Evolutionary conservation across 2,113 vertebrate genomes (phyloP).

Genomic region (Cavia aperea): DNA sequence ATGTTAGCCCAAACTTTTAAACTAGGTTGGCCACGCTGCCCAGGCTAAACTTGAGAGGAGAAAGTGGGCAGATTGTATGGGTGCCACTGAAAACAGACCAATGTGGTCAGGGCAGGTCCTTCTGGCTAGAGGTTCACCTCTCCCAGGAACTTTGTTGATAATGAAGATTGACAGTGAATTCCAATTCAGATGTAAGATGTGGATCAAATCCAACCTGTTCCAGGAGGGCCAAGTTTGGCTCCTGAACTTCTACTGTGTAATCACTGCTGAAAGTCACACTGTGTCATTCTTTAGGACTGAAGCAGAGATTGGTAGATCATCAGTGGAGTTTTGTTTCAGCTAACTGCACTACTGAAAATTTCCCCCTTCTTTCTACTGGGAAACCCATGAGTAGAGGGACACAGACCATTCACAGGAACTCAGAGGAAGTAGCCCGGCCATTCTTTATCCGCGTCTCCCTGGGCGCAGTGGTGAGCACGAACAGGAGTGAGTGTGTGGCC

Average conservation of each 20-base stretch:
- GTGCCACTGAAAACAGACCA: no score
- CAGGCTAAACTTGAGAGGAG: no score
- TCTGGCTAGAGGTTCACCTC: background rate
- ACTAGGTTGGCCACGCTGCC: background rate
- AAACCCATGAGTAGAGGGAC: fast-evolving
- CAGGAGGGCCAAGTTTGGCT: background rate
- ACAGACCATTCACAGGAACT: background rate
- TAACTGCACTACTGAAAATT: background rate
- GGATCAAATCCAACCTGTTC: background rate
- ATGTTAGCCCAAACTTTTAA: fast-evolving
- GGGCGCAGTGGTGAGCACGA: background rate
- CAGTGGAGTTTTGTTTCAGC: background rate
- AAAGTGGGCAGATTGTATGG: background rate
- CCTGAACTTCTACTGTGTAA: background rate
- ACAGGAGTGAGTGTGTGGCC: background rate
- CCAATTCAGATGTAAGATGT: background rate
- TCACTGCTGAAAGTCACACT: background rate
- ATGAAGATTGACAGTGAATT: background rate
- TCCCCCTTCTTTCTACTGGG: background rate
- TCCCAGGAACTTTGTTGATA: background rate
- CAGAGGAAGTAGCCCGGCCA: background rate
- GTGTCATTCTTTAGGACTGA: background rate
- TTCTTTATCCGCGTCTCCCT: background rate
- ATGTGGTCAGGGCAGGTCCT: background rate
- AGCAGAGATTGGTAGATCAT: background rate